These are phyloP conservation scores for Furcifer pardalis DNA, from an alignment of 2,797 vertebrate genomes.

Conservation along the genomic window DNA sequence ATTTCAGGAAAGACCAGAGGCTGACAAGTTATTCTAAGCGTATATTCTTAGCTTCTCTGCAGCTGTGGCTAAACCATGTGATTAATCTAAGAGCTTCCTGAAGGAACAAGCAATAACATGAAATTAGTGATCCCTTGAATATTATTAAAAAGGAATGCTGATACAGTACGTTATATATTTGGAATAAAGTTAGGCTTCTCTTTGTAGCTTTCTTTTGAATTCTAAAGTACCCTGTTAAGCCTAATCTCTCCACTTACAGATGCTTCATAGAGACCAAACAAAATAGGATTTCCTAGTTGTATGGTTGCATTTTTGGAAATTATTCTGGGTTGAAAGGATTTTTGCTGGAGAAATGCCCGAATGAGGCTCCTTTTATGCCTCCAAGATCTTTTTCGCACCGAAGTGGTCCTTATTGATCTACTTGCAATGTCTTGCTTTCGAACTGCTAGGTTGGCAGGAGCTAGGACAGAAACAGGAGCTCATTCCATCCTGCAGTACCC, in stretches of 20 bases:
- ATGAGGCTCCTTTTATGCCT: too few relatives aligned
- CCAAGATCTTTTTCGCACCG: too few relatives aligned
- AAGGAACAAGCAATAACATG: slow-evolving; percentile 51
- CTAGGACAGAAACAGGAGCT: too few relatives aligned
- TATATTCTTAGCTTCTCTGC: slow-evolving; percentile 43
- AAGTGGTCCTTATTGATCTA: too few relatives aligned
- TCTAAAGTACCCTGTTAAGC: slow-evolving; percentile 39
- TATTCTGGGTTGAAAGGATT: too few relatives aligned
- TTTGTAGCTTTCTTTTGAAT: slow-evolving; percentile 37
- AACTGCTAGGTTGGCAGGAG: too few relatives aligned
- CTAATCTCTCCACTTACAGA: slow-evolving; percentile 49
- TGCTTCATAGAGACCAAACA: neutral
- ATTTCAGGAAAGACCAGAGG: slow-evolving; percentile 31
- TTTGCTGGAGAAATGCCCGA: too few relatives aligned
- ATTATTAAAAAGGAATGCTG: slow-evolving; percentile 41
- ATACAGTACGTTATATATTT: slow-evolving; percentile 46
- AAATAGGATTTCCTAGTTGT: neutral
- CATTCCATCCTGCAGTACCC: too few relatives aligned
- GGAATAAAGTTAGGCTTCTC: slow-evolving; percentile 47
- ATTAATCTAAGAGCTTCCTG: slow-evolving; percentile 46
- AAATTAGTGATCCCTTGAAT: slow-evolving; percentile 54
- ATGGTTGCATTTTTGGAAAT: neutral
- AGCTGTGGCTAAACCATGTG: slow-evolving; percentile 45
- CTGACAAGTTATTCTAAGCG: slow-evolving; percentile 33
- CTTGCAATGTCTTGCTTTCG: too few relatives aligned